Percentiles rank a stretch among this genome's conserved stretches.
These are phyloP conservation scores for Epistrophe eligans DNA, from an alignment of 2,888 invertebrate genomes.

Conservation along the genomic window DNA sequence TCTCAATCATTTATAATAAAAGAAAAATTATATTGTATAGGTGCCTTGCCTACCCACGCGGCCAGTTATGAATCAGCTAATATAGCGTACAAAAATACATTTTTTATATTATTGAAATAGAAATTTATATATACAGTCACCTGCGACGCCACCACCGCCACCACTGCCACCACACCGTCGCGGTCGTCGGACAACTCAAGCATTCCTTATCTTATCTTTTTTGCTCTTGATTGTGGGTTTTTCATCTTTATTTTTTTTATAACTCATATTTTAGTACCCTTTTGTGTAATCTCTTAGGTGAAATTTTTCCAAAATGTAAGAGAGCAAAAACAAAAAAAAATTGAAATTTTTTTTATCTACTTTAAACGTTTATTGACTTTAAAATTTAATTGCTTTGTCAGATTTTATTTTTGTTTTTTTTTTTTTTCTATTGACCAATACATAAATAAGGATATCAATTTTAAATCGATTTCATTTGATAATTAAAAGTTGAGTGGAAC, in stretches of 20 bases:
- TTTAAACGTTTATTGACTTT: slow-evolving; percentile 40
- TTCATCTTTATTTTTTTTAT: slow-evolving; percentile 35
- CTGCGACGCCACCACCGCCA: not conserved
- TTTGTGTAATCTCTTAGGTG: slow-evolving; percentile 21
- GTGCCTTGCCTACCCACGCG: slow-evolving; percentile 15
- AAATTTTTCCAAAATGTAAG: slow-evolving; percentile 18
- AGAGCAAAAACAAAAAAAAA: not conserved
- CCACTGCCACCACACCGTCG: too few species aligned
- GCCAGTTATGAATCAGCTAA: slow-evolving; percentile 32
- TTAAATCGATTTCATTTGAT: slow-evolving; percentile 59
- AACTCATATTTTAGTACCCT: slow-evolving; percentile 34
- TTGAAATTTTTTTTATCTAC: slow-evolving; percentile 35
- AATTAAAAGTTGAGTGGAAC: slow-evolving; percentile 37
- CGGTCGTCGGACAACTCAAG: not conserved
- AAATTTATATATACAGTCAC: slow-evolving; percentile 12
- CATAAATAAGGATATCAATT: slow-evolving; percentile 61
- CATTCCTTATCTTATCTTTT: slow-evolving; percentile 67
- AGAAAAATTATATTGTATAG: not conserved
- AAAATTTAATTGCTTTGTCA: slow-evolving; percentile 61
- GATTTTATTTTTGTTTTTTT: slow-evolving; percentile 46
- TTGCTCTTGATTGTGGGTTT: slow-evolving; percentile 64
- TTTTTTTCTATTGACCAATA: slow-evolving; percentile 45
- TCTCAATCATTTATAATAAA: slow-evolving; percentile 26
- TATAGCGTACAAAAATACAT: slow-evolving; percentile 67
- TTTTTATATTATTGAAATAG: slow-evolving; percentile 46